Evolutionary conservation across 2,797 vertebrate genomes (phyloP).

Genomic region (Muscicapa striata): DNA sequence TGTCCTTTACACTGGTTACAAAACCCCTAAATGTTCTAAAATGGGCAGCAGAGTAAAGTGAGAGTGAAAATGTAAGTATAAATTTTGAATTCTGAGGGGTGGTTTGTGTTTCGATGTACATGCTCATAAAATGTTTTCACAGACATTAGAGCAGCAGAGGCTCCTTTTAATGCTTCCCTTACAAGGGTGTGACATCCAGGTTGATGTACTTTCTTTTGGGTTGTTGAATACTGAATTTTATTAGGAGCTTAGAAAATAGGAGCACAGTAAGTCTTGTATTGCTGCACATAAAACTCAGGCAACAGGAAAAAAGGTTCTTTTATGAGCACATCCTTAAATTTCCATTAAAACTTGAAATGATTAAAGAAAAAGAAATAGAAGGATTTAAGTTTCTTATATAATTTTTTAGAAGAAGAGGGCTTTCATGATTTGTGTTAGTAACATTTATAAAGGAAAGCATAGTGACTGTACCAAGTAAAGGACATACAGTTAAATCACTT

Average conservation of each 20-base stretch:
- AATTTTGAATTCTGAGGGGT: background rate
- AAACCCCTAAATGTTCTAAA: background rate
- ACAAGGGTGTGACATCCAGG: background rate
- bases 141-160: background rate
- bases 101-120: background rate
- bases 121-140: background rate
- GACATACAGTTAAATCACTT: constrained; percentile 27
- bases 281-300: background rate
- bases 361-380: background rate
- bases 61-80: background rate
- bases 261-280: background rate
- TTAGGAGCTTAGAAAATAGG: background rate
- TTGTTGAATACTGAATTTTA: background rate
- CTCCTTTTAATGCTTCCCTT: background rate
- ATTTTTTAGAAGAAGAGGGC: background rate
- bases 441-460: background rate
- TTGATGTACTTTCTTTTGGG: background rate
- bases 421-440: background rate
- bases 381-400: background rate
- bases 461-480: background rate
- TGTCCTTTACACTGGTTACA: background rate
- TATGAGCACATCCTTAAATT: background rate
- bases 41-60: background rate
- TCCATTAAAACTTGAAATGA: background rate
- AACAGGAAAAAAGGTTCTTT: background rate